Evolutionary conservation across 1,140 invertebrate species (phyloP).

Genomic region (Pseudomyrmex pallidus): DNA sequence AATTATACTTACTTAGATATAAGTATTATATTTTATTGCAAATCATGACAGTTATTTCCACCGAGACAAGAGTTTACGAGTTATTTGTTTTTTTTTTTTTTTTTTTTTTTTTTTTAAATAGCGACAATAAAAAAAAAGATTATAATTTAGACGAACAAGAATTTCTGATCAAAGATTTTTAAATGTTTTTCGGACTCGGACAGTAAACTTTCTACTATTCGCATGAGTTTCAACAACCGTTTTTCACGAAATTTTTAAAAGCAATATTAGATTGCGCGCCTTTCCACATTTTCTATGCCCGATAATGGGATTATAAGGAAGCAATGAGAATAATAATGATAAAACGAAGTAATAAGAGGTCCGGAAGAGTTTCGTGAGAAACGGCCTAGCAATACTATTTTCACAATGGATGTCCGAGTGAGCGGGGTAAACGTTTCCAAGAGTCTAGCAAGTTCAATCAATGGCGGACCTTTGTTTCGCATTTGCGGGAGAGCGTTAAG

Average conservation of each 20-base stretch:
- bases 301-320: conserved; percentile 51
- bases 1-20: neutral
- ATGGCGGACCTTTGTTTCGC: conserved; percentile 79
- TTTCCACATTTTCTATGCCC: conserved; percentile 25
- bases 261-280: neutral
- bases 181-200: neutral
- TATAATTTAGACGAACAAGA: neutral
- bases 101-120: too few species aligned
- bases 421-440: conserved; percentile 77
- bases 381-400: conserved; percentile 16
- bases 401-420: conserved; percentile 37
- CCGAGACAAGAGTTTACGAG: neutral
- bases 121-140: neutral
- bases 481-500: conserved; percentile 66
- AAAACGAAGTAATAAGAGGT: conserved; percentile 62
- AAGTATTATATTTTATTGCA: neutral
- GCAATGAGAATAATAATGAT: conserved; percentile 24
- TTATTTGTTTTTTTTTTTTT: too few species aligned
- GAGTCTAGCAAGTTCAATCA: conserved; percentile 77
- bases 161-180: neutral
- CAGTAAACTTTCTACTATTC: conserved; percentile 25
- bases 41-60: neutral
- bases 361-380: conserved; percentile 32
- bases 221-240: conserved; percentile 14
- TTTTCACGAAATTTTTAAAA: conserved; percentile 49